These are phyloP conservation scores for Jaculus jaculus DNA, from an alignment of 2,113 vertebrate genomes.

Conservation along the genomic window DNA sequence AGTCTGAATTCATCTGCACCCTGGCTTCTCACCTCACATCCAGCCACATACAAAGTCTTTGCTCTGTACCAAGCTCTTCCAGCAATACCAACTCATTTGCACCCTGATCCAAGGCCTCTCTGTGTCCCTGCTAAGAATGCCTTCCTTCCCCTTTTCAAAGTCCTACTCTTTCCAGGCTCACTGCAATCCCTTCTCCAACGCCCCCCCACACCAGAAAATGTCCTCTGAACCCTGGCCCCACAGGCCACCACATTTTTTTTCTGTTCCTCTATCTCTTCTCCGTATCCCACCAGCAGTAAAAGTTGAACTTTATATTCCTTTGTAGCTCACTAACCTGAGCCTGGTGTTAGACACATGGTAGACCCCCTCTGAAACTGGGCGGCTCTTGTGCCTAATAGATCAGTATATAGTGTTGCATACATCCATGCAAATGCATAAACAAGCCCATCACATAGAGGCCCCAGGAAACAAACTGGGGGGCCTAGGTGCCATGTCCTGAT, in stretches of 20 bases:
- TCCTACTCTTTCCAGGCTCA: background rate
- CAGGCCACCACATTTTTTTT: background rate
- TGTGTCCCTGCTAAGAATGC: background rate
- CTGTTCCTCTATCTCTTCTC: background rate
- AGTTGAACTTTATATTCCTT: background rate
- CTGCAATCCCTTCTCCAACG: background rate
- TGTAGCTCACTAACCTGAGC: background rate
- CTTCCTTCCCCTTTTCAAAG: background rate
- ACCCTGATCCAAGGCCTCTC: background rate
- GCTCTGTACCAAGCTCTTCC: background rate
- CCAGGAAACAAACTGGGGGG: background rate
- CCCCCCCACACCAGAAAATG: background rate
- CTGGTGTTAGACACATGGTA: background rate
- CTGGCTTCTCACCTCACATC: background rate
- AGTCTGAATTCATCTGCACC: background rate
- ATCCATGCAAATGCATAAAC: no score
- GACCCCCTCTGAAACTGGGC: background rate
- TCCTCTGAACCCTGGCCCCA: background rate
- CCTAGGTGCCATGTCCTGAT: background rate
- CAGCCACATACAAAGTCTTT: background rate
- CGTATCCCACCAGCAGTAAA: background rate
- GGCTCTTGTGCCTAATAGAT: background rate
- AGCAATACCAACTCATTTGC: background rate
- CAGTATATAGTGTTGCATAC: rapidly evolving
- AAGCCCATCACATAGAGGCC: background rate